phyloP scores from a whole-genome alignment of 2,888 invertebrate genomes.

The Dasypolia templi region DNA sequence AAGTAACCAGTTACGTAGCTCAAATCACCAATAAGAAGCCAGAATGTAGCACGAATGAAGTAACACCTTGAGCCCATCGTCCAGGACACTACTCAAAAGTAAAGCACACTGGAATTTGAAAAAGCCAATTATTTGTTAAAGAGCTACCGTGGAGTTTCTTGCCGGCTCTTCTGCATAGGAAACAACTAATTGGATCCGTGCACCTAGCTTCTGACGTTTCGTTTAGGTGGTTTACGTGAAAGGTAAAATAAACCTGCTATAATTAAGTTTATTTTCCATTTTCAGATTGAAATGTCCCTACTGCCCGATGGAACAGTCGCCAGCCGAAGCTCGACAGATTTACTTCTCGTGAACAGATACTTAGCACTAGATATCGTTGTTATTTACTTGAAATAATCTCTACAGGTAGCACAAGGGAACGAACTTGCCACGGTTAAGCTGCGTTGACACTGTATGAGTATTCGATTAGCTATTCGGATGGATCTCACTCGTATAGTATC shows the following conservation, averaged over 20 bases:
- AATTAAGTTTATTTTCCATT: constrained; percentile 63
- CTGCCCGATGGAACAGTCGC: constrained; percentile 99
- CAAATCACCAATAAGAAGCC: no score
- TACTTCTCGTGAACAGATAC: constrained; percentile 93
- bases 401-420: constrained; percentile 40
- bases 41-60: no score
- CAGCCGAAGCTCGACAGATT: constrained; percentile 97
- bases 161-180: no score
- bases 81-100: no score
- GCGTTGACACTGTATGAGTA: constrained; percentile 28
- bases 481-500: constrained; percentile 24
- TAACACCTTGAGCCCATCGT: no score
- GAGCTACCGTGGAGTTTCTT: no score
- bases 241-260: neutral
- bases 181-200: no score
- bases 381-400: constrained; percentile 51
- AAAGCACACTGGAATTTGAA: no score
- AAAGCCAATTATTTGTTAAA: no score
- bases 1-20: no score
- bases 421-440: constrained; percentile 47
- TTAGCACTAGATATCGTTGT: constrained; percentile 39
- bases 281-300: constrained; percentile 99
- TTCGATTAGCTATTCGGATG: neutral
- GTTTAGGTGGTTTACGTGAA: no score
- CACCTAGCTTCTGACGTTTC: no score